Conservation (phyloP, 1,140 invertebrate species). For the Fragariocoptes setiger region DNA sequence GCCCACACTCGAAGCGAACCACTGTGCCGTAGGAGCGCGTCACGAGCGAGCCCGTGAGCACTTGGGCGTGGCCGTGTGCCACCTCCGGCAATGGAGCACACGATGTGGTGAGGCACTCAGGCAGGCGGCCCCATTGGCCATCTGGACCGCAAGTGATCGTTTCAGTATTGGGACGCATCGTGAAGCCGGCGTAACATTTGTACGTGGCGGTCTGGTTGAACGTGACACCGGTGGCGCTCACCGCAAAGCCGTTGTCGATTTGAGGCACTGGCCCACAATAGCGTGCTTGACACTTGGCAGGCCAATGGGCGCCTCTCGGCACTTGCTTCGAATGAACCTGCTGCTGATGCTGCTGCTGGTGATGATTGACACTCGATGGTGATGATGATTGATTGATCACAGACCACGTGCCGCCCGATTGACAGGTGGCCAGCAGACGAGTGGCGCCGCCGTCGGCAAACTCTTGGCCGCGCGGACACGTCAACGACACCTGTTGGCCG, state of each 20-base stretch:
- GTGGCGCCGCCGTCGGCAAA: constrained; percentile 53
- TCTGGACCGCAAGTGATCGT: constrained; percentile 55
- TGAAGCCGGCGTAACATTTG: constrained; percentile 82
- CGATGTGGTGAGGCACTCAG: constrained; percentile 60
- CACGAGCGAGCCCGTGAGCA: constrained; percentile 45
- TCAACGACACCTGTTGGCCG: constrained; percentile 55
- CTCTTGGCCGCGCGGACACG: constrained; percentile 69
- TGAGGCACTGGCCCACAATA: constrained; percentile 88
- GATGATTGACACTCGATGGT: too few species aligned
- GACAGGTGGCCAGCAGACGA: constrained; percentile 47
- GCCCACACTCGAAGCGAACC: constrained; percentile 66
- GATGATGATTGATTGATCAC: too few species aligned
- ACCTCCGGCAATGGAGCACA: constrained; percentile 62
- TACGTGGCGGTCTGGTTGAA: constrained; percentile 69
- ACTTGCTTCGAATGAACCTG: too few species aligned
- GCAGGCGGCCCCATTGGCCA: constrained; percentile 62
- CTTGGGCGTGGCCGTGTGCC: constrained; percentile 46
- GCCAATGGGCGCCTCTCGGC: too few species aligned
- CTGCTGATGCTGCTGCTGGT: too few species aligned
- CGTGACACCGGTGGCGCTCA: constrained; percentile 72
- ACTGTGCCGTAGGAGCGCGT: constrained; percentile 80
- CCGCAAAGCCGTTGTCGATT: constrained; percentile 85
- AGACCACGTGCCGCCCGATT: constrained; percentile 68
- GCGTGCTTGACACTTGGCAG: constrained; percentile 81
- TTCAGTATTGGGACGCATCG: constrained; percentile 60